Conservation (phyloP, 2,113 vertebrate species). For the Laticauda colubrina region DNA sequence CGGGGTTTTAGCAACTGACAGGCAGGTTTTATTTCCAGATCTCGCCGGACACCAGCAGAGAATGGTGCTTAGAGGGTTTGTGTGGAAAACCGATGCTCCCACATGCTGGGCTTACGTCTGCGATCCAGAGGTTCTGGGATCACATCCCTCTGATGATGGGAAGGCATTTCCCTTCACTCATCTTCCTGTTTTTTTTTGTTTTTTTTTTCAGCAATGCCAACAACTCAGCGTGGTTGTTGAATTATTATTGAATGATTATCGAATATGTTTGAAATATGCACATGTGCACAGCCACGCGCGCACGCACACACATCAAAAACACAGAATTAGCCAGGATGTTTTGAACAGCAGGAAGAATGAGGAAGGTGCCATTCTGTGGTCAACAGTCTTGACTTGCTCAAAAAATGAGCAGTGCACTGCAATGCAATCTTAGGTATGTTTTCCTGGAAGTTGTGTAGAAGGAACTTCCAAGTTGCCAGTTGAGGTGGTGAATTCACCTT, state of each 20-base stretch:
- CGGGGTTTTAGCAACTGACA: neutral
- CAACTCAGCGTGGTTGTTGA: neutral
- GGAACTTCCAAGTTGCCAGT: neutral
- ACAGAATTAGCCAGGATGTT: neutral
- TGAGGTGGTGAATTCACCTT: neutral
- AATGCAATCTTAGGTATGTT: neutral
- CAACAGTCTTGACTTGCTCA: neutral
- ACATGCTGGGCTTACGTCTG: neutral
- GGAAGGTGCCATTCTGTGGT: neutral
- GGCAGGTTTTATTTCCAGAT: neutral
- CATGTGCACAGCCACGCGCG: neutral
- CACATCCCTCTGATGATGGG: neutral
- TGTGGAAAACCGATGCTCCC: neutral
- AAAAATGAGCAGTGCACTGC: neutral
- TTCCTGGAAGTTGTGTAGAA: neutral
- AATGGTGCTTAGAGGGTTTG: neutral
- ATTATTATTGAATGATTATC: neutral
- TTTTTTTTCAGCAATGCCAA: neutral
- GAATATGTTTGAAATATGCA: neutral
- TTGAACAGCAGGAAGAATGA: neutral
- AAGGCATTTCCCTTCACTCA: neutral
- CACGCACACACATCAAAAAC: neutral
- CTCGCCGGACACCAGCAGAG: neutral
- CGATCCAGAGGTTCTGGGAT: neutral
- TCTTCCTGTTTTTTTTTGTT: neutral